phyloP scores from a whole-genome alignment of 2,113 vertebrate species.

The Oreamnos americanus region DNA sequence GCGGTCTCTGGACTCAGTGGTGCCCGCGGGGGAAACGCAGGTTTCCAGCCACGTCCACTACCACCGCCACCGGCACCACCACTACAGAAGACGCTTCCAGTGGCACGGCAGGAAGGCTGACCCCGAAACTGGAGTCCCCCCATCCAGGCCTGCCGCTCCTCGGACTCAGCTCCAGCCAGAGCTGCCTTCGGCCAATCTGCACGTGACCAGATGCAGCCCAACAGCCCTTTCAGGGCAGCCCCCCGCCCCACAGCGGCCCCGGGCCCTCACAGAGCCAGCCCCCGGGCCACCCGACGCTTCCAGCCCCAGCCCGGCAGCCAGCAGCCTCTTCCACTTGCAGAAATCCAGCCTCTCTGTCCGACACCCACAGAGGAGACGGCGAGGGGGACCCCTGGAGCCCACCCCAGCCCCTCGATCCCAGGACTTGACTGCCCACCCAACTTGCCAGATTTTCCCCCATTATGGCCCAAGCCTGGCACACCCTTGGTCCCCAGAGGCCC shows the following conservation, averaged over 20 bases:
- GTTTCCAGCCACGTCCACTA: conserved; percentile 93
- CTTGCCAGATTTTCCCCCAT: conserved; percentile 81
- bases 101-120: conserved; percentile 39
- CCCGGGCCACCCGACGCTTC: not conserved
- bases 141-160: conserved; percentile 51
- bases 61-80: conserved; percentile 96
- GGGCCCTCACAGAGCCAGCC: not conserved
- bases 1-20: conserved; percentile 88
- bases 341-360: conserved; percentile 77
- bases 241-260: conserved; percentile 15
- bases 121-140: conserved; percentile 42
- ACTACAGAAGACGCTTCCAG: conserved; percentile 84
- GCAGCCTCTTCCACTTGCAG: conserved; percentile 67
- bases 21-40: conserved; percentile 83
- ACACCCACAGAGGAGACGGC: conserved; percentile 84
- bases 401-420: conserved; percentile 79
- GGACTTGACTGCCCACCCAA: conserved; percentile 82
- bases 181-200: not conserved
- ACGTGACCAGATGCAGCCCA: not conserved
- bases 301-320: conserved; percentile 32
- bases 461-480: conserved; percentile 79
- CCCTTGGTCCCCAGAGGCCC: conserved; percentile 84
- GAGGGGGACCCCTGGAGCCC: conserved; percentile 80
- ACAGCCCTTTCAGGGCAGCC: conserved; percentile 54
- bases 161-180: conserved; percentile 41